Evolutionary conservation across 2,797 vertebrate species (phyloP).

Genomic region (Peromyscus aztecus): DNA sequence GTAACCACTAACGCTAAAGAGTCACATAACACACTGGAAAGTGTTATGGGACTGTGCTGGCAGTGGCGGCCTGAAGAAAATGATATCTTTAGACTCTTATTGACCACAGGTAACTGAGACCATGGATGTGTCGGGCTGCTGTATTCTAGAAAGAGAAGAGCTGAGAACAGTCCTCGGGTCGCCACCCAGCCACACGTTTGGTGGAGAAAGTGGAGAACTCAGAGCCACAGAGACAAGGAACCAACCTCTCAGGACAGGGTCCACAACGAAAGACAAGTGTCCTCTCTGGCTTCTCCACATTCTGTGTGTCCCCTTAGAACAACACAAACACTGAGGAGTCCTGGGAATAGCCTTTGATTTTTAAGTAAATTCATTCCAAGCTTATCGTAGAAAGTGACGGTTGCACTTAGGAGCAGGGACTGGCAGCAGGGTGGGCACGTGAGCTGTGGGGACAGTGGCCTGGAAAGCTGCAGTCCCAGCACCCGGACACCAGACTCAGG

Average conservation of each 20-base stretch:
- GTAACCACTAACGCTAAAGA: not conserved
- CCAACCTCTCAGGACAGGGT: not conserved
- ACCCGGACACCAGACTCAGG: no score
- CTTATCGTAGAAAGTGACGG: not conserved
- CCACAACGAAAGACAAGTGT: not conserved
- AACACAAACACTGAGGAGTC: not conserved
- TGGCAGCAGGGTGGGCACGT: accelerated
- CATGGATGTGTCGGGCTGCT: not conserved
- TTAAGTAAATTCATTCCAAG: not conserved
- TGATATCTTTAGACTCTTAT: not conserved
- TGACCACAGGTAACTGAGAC: not conserved
- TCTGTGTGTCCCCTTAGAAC: not conserved
- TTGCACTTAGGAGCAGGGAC: not conserved
- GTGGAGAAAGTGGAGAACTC: not conserved
- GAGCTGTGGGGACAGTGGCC: not conserved
- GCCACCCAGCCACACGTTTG: not conserved
- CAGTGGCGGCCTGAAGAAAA: not conserved
- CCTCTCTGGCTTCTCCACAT: not conserved
- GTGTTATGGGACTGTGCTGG: not conserved
- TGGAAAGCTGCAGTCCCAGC: not conserved
- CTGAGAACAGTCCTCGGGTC: not conserved
- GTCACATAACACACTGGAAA: not conserved
- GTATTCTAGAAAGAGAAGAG: not conserved
- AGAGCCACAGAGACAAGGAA: not conserved
- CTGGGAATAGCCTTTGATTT: not conserved